A percentile compares a stretch with the other conserved stretches of the same genome.
phyloP scores from a whole-genome alignment of 92 coral and sea anemone genomes.

The Zoanthus solanderi region DNA sequence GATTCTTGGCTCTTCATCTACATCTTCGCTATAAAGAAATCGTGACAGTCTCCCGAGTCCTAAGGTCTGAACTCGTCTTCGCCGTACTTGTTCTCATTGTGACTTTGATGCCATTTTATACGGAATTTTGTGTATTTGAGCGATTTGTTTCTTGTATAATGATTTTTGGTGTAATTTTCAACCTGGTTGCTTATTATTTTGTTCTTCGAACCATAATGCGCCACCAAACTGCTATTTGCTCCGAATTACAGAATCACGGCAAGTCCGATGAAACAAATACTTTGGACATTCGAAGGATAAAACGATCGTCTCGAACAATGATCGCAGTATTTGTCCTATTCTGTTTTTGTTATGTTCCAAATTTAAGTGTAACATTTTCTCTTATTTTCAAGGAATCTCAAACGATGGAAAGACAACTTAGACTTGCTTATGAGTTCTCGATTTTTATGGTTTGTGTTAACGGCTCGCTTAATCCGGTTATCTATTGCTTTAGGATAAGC shows the following conservation, averaged over 20 bases:
- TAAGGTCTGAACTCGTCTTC: slow-evolving; percentile 5
- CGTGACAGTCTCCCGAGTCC: neutral
- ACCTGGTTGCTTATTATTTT: slow-evolving; percentile 3
- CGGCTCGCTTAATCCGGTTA: slow-evolving; percentile 41
- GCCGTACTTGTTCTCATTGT: slow-evolving; percentile 21
- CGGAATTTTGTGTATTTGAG: slow-evolving; percentile 16
- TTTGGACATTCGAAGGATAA: slow-evolving; percentile 31
- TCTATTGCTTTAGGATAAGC: slow-evolving; percentile 44
- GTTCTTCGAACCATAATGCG: slow-evolving; percentile 26
- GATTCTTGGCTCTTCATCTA: slow-evolving; percentile 15
- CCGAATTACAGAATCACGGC: slow-evolving; percentile 1
- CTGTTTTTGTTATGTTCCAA: slow-evolving; percentile 38
- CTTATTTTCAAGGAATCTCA: slow-evolving; percentile 38
- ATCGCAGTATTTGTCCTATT: slow-evolving; percentile 21
- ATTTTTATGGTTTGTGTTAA: slow-evolving; percentile 44
- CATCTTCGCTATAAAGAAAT: slow-evolving; percentile 37
- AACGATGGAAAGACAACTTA: slow-evolving; percentile 9
- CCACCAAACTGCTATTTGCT: slow-evolving; percentile 8
- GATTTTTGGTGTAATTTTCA: slow-evolving; percentile 31
- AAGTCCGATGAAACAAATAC: slow-evolving; percentile 1
- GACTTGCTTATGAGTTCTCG: slow-evolving; percentile 37
- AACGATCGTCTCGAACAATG: slow-evolving; percentile 38
- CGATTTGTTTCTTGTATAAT: slow-evolving; percentile 19
- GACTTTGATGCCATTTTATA: slow-evolving; percentile 28
- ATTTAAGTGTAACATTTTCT: slow-evolving; percentile 24